Evolutionary conservation across 2,888 invertebrate genomes (phyloP).

Genomic region (Pammene fasciana): DNA sequence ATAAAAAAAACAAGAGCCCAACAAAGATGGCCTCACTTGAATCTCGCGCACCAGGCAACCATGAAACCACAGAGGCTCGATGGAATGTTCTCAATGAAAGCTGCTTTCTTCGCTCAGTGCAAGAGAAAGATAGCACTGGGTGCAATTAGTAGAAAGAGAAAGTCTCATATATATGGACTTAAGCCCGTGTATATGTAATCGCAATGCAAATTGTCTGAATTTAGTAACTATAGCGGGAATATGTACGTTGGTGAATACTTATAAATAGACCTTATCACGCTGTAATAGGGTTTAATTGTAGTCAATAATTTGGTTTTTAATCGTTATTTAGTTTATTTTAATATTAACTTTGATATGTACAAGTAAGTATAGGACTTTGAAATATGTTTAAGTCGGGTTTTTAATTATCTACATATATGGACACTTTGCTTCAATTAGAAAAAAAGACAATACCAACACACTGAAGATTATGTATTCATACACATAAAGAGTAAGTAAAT

Average conservation of each 20-base stretch:
- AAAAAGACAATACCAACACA: no score
- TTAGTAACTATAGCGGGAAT: neutral
- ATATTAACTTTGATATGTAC: no score
- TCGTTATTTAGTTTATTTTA: no score
- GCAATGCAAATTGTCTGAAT: neutral
- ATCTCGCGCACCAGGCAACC: conserved; percentile 68
- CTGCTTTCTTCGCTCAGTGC: conserved; percentile 35
- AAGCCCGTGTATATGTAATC: neutral
- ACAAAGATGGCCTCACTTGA: conserved; percentile 82
- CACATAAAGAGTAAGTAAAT: no score
- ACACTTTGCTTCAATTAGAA: no score
- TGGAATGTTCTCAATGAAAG: conserved; percentile 56
- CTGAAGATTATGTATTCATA: no score
- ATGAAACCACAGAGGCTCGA: conserved; percentile 51
- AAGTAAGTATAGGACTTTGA: no score
- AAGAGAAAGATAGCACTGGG: conserved; percentile 27
- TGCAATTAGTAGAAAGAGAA: conserved; percentile 15
- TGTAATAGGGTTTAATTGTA: neutral
- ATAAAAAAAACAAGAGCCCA: conserved; percentile 47
- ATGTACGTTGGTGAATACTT: neutral
- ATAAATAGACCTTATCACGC: neutral
- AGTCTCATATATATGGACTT: conserved; percentile 6
- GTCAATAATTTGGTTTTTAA: neutral
- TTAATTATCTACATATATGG: no score
- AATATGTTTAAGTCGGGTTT: no score